Evolutionary conservation across 2,113 vertebrate species (phyloP).

Genomic region (Leiothrix lutea): DNA sequence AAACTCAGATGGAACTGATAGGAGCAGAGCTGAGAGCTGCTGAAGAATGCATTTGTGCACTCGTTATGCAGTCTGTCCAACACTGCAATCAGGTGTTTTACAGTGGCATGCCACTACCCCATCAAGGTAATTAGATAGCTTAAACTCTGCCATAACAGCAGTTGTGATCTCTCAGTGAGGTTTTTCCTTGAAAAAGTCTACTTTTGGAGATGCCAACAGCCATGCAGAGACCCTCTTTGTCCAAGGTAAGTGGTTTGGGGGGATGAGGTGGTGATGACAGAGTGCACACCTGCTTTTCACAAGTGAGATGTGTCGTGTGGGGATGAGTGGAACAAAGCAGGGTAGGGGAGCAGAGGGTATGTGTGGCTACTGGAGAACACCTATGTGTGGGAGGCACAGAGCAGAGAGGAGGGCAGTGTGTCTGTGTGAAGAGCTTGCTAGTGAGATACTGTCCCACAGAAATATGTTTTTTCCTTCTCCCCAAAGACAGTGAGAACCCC

Average conservation of each 20-base stretch:
- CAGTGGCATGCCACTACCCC: background rate
- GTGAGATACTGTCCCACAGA: background rate
- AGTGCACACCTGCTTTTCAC: rapidly evolving
- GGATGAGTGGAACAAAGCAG: background rate
- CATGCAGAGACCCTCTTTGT: background rate
- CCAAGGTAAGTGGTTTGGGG: background rate
- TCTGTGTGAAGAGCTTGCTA: background rate
- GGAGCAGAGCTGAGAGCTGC: background rate
- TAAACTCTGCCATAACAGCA: background rate
- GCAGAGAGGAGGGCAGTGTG: background rate
- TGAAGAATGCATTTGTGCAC: background rate
- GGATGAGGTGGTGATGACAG: background rate
- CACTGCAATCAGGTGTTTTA: background rate
- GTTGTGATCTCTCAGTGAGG: background rate
- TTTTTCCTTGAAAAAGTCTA: background rate
- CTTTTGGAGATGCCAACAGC: background rate
- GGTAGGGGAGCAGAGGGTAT: rapidly evolving
- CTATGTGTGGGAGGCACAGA: rapidly evolving
- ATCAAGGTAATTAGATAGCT: background rate
- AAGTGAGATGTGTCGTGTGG: too few relatives aligned
- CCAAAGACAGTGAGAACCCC: rapidly evolving
- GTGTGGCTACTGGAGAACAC: background rate
- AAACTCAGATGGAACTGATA: background rate
- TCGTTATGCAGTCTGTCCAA: background rate
- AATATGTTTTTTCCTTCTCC: background rate